A percentile compares a stretch with the other conserved stretches of the same genome.
phyloP scores from a whole-genome alignment of 2,113 vertebrate species.

The Reinhardtius hippoglossoides region DNA sequence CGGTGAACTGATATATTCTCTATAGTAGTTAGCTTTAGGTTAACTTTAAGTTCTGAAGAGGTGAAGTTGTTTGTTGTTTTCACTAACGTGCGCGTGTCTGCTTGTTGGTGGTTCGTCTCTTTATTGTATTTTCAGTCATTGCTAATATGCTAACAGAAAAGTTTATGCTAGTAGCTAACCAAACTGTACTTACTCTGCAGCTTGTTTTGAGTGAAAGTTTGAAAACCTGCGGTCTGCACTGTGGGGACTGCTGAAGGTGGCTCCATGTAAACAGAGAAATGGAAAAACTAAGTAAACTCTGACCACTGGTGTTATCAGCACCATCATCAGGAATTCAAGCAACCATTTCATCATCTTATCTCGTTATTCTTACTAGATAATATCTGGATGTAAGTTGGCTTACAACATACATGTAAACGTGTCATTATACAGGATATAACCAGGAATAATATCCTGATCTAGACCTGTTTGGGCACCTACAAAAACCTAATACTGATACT shows the following conservation, averaged over 20 bases:
- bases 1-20: not conserved
- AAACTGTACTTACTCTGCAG: not conserved
- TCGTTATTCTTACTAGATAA: not conserved
- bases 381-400: not conserved
- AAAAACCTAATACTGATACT: not conserved
- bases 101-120: not conserved
- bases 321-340: slow-evolving; percentile 15
- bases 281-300: slow-evolving; percentile 24
- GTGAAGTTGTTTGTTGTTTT: not conserved
- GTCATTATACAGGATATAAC: not conserved
- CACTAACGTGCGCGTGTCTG: not conserved
- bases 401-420: not conserved
- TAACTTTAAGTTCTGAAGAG: not conserved
- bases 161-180: not conserved
- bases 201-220: not conserved
- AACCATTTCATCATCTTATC: not conserved
- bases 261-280: slow-evolving; percentile 13
- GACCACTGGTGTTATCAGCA: slow-evolving; percentile 6
- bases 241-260: not conserved
- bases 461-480: not conserved
- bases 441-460: not conserved
- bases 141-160: slow-evolving; percentile 25
- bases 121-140: not conserved
- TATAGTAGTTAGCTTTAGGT: not conserved
- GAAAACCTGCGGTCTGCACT: not conserved